A percentile compares a stretch with the other conserved stretches of the same genome.
Conservation (phyloP, 2,797 vertebrate genomes). For the Rhabdomys pumilio region DNA sequence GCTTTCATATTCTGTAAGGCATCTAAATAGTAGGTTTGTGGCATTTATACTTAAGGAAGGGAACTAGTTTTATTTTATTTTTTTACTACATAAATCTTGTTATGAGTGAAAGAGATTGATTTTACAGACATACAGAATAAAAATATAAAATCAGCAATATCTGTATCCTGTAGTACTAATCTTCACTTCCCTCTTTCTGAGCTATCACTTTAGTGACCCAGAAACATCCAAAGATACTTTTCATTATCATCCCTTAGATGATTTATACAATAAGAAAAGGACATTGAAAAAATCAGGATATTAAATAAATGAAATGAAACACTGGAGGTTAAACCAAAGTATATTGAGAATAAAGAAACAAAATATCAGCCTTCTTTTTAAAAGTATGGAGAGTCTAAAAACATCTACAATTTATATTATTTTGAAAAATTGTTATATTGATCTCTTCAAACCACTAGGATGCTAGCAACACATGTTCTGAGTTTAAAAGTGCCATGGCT, state of each 20-base stretch:
- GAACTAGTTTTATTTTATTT: neutral
- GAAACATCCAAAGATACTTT: neutral
- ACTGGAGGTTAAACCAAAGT: neutral
- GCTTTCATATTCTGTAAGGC: neutral
- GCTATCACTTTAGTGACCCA: neutral
- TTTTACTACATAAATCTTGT: neutral
- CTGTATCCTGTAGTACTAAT: neutral
- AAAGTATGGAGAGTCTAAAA: neutral
- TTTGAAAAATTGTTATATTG: neutral
- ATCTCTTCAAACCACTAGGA: neutral
- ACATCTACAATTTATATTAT: neutral
- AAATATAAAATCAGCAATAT: constrained; percentile 23
- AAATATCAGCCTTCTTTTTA: neutral
- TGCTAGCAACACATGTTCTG: neutral
- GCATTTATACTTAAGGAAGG: neutral
- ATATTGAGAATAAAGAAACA: neutral
- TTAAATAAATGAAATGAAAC: neutral
- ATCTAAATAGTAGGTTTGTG: neutral
- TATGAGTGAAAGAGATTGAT: neutral
- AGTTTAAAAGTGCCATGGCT: neutral
- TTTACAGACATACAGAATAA: neutral
- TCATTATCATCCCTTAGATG: neutral
- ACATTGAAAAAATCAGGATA: neutral
- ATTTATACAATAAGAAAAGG: neutral
- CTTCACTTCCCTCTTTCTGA: neutral